These are phyloP conservation scores for Nudaria mundana DNA, from an alignment of 2,888 invertebrate species.

Conservation along the genomic window DNA sequence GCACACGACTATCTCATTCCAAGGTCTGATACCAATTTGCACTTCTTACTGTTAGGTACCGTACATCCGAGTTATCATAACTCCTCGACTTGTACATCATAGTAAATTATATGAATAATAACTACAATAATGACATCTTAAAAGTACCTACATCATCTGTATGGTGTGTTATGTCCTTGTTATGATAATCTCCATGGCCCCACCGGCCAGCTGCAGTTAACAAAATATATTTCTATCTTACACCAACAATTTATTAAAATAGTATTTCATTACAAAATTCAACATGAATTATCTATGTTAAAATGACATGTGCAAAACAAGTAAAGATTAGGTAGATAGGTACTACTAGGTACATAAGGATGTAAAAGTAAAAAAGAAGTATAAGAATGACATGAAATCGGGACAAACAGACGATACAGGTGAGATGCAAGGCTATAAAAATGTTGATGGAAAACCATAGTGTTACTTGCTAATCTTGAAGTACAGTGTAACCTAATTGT, in stretches of 20 bases:
- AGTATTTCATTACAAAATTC: neutral
- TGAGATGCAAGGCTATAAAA: conserved; percentile 13
- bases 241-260: conserved; percentile 18
- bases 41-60: too few relatives aligned
- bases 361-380: conserved; percentile 5
- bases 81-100: too few relatives aligned
- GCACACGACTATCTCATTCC: too few relatives aligned
- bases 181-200: conserved; percentile 42
- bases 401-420: conserved; percentile 35
- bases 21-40: too few relatives aligned
- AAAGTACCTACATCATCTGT: conserved; percentile 53
- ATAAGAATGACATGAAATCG: conserved; percentile 18
- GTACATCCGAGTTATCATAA: too few relatives aligned
- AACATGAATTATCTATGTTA: neutral
- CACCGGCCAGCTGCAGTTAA: conserved; percentile 60
- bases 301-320: conserved; percentile 6
- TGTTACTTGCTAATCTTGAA: conserved; percentile 51
- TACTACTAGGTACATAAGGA: too few relatives aligned
- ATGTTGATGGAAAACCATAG: conserved; percentile 16
- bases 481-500: conserved; percentile 53
- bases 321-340: conserved; percentile 4
- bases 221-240: conserved; percentile 47
- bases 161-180: conserved; percentile 51
- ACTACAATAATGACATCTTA: too few relatives aligned
- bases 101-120: too few relatives aligned